phyloP scores from a whole-genome alignment of 2,113 vertebrate genomes.

The Osmerus eperlanus region DNA sequence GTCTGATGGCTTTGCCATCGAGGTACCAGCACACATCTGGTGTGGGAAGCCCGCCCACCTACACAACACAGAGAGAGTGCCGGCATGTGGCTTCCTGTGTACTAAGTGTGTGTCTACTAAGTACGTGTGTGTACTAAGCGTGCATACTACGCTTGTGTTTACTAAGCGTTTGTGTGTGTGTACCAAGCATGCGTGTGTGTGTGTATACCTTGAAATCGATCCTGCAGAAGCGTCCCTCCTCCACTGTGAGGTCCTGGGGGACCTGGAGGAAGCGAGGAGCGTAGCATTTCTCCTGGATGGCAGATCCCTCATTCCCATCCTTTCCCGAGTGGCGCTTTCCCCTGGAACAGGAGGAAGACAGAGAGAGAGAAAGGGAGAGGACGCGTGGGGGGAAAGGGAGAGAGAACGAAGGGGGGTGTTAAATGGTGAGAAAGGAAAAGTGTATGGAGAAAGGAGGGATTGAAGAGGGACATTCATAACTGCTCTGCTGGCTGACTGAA shows the following conservation, averaged over 20 bases:
- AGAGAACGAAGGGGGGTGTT: background rate
- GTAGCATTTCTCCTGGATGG: conserved; percentile 93
- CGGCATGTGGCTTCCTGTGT: no score
- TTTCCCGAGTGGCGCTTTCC: conserved; percentile 80
- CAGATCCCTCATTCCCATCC: conserved; percentile 76
- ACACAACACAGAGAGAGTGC: conserved; percentile 3
- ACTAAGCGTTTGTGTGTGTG: background rate
- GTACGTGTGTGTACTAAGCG: no score
- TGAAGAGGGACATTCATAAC: conserved; percentile 14
- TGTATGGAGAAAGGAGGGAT: background rate
- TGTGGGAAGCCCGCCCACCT: conserved; percentile 88
- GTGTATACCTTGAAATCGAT: conserved; percentile 88
- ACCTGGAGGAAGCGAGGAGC: conserved; percentile 91
- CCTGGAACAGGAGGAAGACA: conserved; percentile 58
- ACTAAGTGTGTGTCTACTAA: no score
- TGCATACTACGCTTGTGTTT: no score
- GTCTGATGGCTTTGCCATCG: conserved; percentile 87
- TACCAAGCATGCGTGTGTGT: background rate
- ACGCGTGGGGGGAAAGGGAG: background rate
- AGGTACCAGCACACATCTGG: conserved; percentile 92
- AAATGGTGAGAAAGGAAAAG: background rate
- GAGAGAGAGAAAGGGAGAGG: background rate
- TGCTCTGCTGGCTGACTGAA: conserved; percentile 11
- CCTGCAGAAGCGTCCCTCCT: conserved; percentile 92
- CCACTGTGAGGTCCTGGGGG: conserved; percentile 82